Evolutionary conservation across 2,888 invertebrate species (phyloP).

Genomic region (Ctenicera cuprea): DNA sequence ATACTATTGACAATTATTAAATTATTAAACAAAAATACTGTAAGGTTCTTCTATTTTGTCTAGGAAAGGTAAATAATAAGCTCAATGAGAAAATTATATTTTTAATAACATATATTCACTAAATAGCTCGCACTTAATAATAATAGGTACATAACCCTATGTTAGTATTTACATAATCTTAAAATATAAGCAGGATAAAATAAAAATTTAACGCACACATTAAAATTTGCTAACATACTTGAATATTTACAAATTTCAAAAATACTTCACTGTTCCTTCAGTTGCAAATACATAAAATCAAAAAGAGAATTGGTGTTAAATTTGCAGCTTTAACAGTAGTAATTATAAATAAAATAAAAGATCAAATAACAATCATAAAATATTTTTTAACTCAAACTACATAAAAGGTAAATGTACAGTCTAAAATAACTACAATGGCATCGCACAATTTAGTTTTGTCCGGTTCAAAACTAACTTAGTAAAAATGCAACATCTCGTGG

Average conservation of each 20-base stretch:
- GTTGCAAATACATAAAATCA: neutral
- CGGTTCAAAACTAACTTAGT: slow-evolving; percentile 34
- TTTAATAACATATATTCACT: slow-evolving; percentile 62
- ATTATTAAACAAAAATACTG: too few species aligned
- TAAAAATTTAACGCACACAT: slow-evolving; percentile 55
- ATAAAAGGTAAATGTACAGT: slow-evolving; percentile 43
- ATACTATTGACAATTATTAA: too few species aligned
- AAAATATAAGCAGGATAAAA: slow-evolving; percentile 64
- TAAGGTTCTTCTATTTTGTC: too few species aligned
- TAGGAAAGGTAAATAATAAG: neutral
- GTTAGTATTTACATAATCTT: slow-evolving; percentile 70
- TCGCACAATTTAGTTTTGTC: slow-evolving; percentile 38
- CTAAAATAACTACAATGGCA: slow-evolving; percentile 50
- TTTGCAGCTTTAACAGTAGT: slow-evolving; percentile 40
- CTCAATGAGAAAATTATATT: slow-evolving; percentile 22
- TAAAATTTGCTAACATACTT: slow-evolving; percentile 5
- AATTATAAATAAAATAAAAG: slow-evolving; percentile 48
- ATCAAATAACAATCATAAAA: slow-evolving; percentile 51
- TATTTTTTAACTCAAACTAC: slow-evolving; percentile 43
- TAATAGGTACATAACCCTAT: slow-evolving; percentile 64
- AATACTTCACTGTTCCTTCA: too few species aligned
- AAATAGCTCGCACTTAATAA: slow-evolving; percentile 60
- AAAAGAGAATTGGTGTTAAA: slow-evolving; percentile 28
- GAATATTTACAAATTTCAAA: neutral
- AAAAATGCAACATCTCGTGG: slow-evolving; percentile 12